Evolutionary conservation across 2,797 vertebrate genomes (phyloP).

Genomic region (Hemitrygon akajei): DNA sequence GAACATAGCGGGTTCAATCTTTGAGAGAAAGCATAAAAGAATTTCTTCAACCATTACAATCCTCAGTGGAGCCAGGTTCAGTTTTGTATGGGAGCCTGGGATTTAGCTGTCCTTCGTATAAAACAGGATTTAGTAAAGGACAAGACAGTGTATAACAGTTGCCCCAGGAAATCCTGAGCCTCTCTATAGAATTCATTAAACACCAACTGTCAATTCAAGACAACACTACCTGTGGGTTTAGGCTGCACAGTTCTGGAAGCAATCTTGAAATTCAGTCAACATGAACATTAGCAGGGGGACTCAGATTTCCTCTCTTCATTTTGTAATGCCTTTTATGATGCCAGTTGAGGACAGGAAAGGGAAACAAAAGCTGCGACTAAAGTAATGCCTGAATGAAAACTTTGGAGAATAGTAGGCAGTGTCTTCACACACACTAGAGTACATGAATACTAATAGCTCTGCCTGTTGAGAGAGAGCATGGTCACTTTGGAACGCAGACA

Average conservation of each 20-base stretch:
- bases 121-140: conserved; percentile 5
- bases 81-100: background rate
- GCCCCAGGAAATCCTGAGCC: background rate
- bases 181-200: conserved; percentile 12
- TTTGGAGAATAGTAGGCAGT: background rate
- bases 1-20: too few species aligned
- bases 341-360: background rate
- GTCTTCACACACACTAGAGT: background rate
- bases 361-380: background rate
- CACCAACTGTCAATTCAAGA: background rate
- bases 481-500: background rate
- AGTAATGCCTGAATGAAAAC: conserved; percentile 12
- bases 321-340: background rate
- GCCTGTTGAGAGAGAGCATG: background rate
- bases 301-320: background rate
- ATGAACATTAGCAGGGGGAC: background rate
- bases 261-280: background rate
- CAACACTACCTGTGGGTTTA: background rate
- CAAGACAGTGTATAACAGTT: background rate
- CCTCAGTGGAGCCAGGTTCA: background rate
- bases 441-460: background rate
- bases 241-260: background rate
- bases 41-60: background rate
- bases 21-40: background rate
- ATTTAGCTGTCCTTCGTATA: background rate